Evolutionary conservation across 2,888 invertebrate species (phyloP).

Genomic region (Abrostola triplasia): DNA sequence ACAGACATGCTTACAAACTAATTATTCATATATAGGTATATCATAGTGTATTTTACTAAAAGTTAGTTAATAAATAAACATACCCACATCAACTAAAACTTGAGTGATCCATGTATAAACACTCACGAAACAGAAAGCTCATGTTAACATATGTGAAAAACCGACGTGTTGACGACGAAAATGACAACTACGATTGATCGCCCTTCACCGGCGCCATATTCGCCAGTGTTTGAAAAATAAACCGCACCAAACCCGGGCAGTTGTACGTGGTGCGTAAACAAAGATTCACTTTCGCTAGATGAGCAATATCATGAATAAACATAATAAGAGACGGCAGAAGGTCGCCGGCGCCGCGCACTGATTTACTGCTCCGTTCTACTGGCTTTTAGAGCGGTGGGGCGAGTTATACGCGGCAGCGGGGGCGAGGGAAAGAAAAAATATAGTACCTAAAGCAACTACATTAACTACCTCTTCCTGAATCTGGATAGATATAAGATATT

Average conservation of each 20-base stretch:
- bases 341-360: slow-evolving; percentile 75
- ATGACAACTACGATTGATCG: neutral
- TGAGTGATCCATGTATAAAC: no score
- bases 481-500: no score
- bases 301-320: slow-evolving; percentile 87
- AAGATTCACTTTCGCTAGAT: slow-evolving; percentile 84
- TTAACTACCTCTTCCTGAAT: no score
- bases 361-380: slow-evolving; percentile 75
- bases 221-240: slow-evolving; percentile 13
- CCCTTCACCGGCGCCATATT: neutral
- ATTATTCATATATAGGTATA: no score
- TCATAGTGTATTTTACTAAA: no score
- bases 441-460: no score
- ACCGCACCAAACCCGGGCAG: slow-evolving; percentile 9
- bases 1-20: no score
- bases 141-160: no score
- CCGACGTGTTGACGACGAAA: neutral
- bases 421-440: no score
- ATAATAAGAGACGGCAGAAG: slow-evolving; percentile 80
- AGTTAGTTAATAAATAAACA: no score
- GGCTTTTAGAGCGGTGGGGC: slow-evolving; percentile 45
- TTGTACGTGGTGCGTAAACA: slow-evolving; percentile 66
- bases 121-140: no score
- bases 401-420: slow-evolving; percentile 44
- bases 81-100: no score